These are phyloP conservation scores for Hydropotes inermis DNA, from an alignment of 2,113 vertebrate genomes.

Conservation along the genomic window DNA sequence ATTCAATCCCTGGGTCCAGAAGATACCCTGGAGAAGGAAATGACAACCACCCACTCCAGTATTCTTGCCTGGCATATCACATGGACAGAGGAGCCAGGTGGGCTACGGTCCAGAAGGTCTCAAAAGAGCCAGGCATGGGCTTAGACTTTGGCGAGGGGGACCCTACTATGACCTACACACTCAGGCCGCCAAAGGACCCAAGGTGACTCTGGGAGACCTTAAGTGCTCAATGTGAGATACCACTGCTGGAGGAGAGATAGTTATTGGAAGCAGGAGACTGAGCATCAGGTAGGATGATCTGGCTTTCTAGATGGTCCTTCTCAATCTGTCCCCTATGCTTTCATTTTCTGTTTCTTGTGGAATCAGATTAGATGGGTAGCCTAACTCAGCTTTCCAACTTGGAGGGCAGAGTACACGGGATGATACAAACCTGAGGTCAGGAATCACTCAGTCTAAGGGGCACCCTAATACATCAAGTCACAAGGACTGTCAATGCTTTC, in stretches of 20 bases:
- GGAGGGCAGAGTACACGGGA: not conserved
- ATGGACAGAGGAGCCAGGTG: fast-evolving
- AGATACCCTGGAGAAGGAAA: not conserved
- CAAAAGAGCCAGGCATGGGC: not conserved
- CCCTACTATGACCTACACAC: not conserved
- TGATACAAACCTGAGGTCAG: not conserved
- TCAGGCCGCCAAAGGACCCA: not conserved
- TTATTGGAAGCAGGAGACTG: not conserved
- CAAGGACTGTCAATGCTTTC: fast-evolving
- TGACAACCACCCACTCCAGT: not conserved
- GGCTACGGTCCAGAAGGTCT: not conserved
- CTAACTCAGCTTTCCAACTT: not conserved
- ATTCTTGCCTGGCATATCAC: not conserved
- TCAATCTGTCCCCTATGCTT: not conserved
- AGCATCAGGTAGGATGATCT: too few relatives aligned
- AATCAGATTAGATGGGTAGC: not conserved
- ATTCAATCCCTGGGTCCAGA: not conserved
- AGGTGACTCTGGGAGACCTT: not conserved
- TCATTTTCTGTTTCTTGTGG: not conserved
- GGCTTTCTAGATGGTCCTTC: not conserved
- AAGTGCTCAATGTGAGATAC: fast-evolving
- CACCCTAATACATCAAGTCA: not conserved
- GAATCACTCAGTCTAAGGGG: not conserved
- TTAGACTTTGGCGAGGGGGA: not conserved
- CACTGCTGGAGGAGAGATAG: not conserved